phyloP scores from a whole-genome alignment of 2,797 vertebrate genomes.

The Mormyrops attenuatus region DNA sequence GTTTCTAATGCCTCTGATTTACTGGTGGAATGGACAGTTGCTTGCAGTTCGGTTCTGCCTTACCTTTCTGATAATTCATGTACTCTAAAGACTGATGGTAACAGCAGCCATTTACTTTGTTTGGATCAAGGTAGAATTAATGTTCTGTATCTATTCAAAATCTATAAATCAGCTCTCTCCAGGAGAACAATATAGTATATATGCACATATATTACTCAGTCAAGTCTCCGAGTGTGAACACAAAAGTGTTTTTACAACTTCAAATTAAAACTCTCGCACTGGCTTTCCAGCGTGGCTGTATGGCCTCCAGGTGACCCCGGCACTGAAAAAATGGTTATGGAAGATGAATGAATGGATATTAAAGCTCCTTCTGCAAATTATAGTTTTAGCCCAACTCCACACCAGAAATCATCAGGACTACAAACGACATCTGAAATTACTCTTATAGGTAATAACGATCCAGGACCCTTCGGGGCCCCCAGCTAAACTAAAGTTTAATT shows the following conservation, averaged over 20 bases:
- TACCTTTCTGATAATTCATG: neutral
- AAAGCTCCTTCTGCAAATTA: neutral
- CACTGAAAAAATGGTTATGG: neutral
- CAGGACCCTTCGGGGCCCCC: neutral
- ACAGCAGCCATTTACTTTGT: neutral
- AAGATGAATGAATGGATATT: neutral
- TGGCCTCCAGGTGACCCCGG: neutral
- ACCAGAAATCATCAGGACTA: neutral
- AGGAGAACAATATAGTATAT: neutral
- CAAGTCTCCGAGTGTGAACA: neutral
- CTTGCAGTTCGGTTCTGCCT: neutral
- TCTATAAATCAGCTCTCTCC: constrained; percentile 7
- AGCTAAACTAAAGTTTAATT: neutral
- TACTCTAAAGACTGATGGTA: neutral
- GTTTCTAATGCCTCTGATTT: neutral
- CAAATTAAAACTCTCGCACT: neutral
- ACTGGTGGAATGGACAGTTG: neutral
- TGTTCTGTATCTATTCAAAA: neutral
- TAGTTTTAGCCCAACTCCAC: neutral
- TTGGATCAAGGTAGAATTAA: neutral
- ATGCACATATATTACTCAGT: constrained; percentile 1
- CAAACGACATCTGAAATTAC: neutral
- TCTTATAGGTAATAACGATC: neutral
- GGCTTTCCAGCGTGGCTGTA: neutral
- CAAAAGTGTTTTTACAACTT: neutral